Evolutionary conservation across 2,888 invertebrate species (phyloP), one percentile per base, ranked within the genome.

Genomic region (Microctonus hyperodae): DNA sequence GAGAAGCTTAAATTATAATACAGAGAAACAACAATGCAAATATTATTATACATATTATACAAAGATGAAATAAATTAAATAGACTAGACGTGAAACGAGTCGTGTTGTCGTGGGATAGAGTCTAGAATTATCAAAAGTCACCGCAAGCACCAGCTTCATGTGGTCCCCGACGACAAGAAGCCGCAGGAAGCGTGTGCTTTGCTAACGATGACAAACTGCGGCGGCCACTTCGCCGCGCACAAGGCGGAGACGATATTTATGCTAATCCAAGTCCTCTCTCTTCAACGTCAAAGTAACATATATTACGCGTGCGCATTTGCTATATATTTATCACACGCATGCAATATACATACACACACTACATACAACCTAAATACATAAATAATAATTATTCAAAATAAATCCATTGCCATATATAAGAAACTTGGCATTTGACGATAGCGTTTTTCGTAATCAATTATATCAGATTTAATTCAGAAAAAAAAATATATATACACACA

Each of bases 191-290:
- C 83, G 83, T 82, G 83, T 83, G 83, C 83, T 83, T 83, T 83
- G 79, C 83, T 83, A 83, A 83, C 83, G 83, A 83, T 83, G 83
- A 83, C 80, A 83, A 83, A 83, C 80, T 81, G 78, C 76, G 78
- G 74, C 69, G 78, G 75, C 69, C 79, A 78, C 76, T 80, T 80
- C 58, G 40, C 16, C 22, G 64, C 44, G 50, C 50, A 28, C 79
- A 83, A 82, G 82, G 82, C 81, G 82, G 81, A 83, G 83, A 83
- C 81, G 83, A 83, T 83, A 83, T 83, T 83, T 83, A 83, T 83
- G 83, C 83, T 83, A 83, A 83, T 83, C 82, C 79, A 74, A n/a
- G n/a, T n/a, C 73, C 73, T 71, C 72, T 64, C 65, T 58, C 70
- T 51, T 40, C 44, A 58, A 57, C 57, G 53, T 37, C 51, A n/a